phyloP scores from a whole-genome alignment of 2,888 invertebrate species.

The Muschampia plurimacula region DNA sequence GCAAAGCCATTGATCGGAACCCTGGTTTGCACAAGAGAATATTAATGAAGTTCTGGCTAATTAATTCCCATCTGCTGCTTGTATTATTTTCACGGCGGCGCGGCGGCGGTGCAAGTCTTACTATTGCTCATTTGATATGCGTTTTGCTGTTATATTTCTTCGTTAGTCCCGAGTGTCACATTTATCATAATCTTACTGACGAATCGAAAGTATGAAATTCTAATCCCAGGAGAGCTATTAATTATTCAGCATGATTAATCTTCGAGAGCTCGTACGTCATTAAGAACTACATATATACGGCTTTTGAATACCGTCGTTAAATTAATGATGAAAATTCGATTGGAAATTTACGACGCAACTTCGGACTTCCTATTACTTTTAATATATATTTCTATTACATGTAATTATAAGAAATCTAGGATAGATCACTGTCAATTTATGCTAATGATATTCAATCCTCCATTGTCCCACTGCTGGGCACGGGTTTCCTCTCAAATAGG shows the following conservation, averaged over 20 bases:
- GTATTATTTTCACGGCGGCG: slow-evolving; percentile 25
- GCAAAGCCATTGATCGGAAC: slow-evolving; percentile 35
- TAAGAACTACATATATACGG: slow-evolving; percentile 8
- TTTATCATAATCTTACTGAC: slow-evolving; percentile 18
- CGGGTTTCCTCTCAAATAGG: no score
- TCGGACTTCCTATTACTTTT: neutral
- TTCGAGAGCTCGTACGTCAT: slow-evolving; percentile 4
- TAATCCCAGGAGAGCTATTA: slow-evolving; percentile 28
- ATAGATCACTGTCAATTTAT: no score
- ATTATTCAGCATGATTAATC: slow-evolving; percentile 30
- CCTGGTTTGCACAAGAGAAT: slow-evolving; percentile 32
- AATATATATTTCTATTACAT: no score
- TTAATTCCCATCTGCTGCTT: slow-evolving; percentile 36
- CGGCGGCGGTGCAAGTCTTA: slow-evolving; percentile 24
- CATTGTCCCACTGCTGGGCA: no score
- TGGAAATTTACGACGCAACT: slow-evolving; percentile 8
- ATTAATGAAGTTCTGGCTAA: slow-evolving; percentile 36
- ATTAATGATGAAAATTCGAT: slow-evolving; percentile 26
- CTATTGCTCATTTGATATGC: slow-evolving; percentile 26
- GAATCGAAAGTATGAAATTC: slow-evolving; percentile 35
- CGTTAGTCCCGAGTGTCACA: slow-evolving; percentile 21
- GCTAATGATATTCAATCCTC: no score
- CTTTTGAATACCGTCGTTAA: slow-evolving; percentile 19
- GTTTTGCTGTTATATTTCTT: slow-evolving; percentile 20
- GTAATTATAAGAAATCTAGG: no score